These are phyloP conservation scores for Trididemnum clinides DNA, from an alignment of 23 tunicate genomes.

Conservation along the genomic window DNA sequence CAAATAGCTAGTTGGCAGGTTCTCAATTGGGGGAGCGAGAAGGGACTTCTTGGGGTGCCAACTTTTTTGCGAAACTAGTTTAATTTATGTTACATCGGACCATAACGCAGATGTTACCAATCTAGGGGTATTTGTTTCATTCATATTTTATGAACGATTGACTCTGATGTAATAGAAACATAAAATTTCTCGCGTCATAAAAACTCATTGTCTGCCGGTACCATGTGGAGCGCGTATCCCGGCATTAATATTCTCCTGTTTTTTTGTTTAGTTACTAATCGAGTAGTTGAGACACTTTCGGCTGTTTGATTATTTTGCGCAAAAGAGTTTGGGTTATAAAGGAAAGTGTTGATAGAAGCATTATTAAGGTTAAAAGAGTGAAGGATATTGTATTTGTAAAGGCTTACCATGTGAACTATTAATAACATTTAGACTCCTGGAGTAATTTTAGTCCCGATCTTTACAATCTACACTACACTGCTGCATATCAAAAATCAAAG, in stretches of 20 bases:
- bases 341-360: not conserved
- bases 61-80: not conserved
- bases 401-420: not conserved
- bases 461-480: not conserved
- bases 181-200: not conserved
- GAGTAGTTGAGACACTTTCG: not conserved
- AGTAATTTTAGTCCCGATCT: not conserved
- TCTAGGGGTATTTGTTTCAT: not conserved
- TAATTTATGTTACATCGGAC: not conserved
- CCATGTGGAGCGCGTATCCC: constrained; percentile 17
- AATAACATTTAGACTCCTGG: not conserved
- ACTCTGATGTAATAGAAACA: constrained; percentile 1
- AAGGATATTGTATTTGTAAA: not conserved
- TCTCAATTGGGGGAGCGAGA: not conserved
- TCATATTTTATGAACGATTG: constrained; percentile 11
- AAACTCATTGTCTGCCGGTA: constrained; percentile 4
- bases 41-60: not conserved
- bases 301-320: not conserved
- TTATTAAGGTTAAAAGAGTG: not conserved
- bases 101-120: not conserved
- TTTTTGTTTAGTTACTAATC: not conserved
- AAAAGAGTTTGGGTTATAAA: not conserved
- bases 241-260: constrained; percentile 2
- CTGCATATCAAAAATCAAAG: not conserved
- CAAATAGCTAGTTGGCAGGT: too few species aligned